Base-by-base conservation (phyloP, 2,797 vertebrate genomes). In the Numenius phaeopus region DNA sequence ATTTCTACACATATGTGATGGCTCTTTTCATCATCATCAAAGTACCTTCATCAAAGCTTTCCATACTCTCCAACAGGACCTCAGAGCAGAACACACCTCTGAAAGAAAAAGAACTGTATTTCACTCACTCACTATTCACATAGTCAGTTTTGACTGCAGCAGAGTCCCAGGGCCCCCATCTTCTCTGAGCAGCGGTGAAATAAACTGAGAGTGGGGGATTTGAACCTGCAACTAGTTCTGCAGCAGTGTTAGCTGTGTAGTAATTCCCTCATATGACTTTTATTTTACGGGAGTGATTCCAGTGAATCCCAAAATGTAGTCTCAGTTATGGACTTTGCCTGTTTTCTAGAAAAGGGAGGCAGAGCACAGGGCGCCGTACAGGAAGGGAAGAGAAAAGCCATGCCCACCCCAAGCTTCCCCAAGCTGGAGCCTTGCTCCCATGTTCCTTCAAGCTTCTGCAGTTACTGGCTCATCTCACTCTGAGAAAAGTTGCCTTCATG, bases 21-120 rank as follows among this genome's bases (percentile, higher is more conserved):
- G 27, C 7, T 73, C 9, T 91, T 96, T 84, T 83, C 83, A 84
- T 87, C 49, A 83, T 57, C 79, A 65, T 84, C 83, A 65, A 91
- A 94, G 80, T 27, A 50, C 34, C 58, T 76, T 84, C 66, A 77
- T 70, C 75, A 86, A 93, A 90, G 81, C 29, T 94, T 83, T 86
- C 75, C 50, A 11, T 58, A 7, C 19, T 71, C 57, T 90, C 52
- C 47, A 77, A 40, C 46, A 81, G 54, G 40, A 64, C 59, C 59
- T 75, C 62, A 49, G 57, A 89, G 54, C 34, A 47, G 23, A 95
- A 71, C 26, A 76, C 37, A 76, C 40, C 61, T 79, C 77, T 46
- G 64, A 52, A 65, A 69, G 82, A 75, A 61, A 85, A 76, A 46
- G 20, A 32, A 11, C 52, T 19, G 12, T 14, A 32, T 89, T 94